Percentiles rank a stretch among this genome's conserved stretches.
Evolutionary conservation across 2,113 vertebrate species (phyloP).

Genomic region (Leiothrix lutea): DNA sequence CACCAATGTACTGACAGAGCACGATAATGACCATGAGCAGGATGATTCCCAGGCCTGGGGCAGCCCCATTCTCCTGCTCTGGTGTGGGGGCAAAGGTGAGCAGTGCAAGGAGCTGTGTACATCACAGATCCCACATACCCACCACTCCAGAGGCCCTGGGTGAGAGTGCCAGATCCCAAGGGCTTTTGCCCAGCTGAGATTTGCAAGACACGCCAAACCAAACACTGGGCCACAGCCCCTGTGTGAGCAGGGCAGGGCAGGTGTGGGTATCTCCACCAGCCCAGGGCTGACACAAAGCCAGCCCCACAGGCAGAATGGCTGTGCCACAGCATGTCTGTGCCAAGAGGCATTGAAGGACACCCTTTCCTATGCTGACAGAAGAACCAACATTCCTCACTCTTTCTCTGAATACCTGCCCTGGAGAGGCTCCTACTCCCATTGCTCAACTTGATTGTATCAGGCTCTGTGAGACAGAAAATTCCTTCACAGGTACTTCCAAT

Average conservation of each 20-base stretch:
- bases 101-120: neutral
- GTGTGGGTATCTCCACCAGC: neutral
- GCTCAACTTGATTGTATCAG: neutral
- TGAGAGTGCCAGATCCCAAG: neutral
- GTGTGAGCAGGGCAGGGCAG: neutral
- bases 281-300: neutral
- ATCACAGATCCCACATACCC: neutral
- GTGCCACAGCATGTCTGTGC: rapidly evolving
- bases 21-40: neutral
- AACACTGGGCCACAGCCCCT: neutral
- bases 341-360: neutral
- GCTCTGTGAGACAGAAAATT: neutral
- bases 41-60: neutral
- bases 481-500: neutral
- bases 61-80: neutral
- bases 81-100: neutral
- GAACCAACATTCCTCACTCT: neutral
- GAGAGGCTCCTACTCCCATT: neutral
- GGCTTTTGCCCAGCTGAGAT: neutral
- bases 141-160: neutral
- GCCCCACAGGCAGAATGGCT: neutral
- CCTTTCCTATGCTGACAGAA: neutral
- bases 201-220: neutral
- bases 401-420: neutral
- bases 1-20: neutral